Percentiles rank a stretch among this genome's conserved stretches.
These are phyloP conservation scores for Dastarcus helophoroides DNA, from an alignment of 2,888 invertebrate genomes.

Conservation along the genomic window DNA sequence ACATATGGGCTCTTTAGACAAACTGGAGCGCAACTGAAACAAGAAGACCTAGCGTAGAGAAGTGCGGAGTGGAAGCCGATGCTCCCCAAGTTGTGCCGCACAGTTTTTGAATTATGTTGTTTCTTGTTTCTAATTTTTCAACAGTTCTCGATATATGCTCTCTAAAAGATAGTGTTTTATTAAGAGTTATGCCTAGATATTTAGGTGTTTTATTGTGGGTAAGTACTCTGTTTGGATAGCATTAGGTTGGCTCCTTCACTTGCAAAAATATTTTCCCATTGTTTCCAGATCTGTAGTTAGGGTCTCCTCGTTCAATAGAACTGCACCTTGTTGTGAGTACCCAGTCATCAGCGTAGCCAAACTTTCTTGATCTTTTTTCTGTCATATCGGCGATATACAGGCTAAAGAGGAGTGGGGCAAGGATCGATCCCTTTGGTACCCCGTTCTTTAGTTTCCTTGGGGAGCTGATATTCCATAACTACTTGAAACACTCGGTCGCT, in stretches of 20 bases:
- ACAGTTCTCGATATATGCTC: slow-evolving; percentile 14
- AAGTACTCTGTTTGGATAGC: slow-evolving; percentile 8
- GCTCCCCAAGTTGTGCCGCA: slow-evolving; percentile 12
- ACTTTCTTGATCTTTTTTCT: slow-evolving; percentile 12
- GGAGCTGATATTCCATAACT: neutral
- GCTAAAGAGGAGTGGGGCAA: slow-evolving; percentile 10
- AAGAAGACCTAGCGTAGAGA: slow-evolving; percentile 9
- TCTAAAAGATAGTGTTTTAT: slow-evolving; percentile 14
- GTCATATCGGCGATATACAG: slow-evolving; percentile 12
- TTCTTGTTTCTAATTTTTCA: slow-evolving; percentile 11
- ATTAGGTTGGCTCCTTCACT: slow-evolving; percentile 9
- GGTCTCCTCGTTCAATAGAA: slow-evolving; percentile 7
- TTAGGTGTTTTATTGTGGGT: slow-evolving; percentile 13
- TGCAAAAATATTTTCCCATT: slow-evolving; percentile 8
- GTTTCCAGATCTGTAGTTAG: slow-evolving; percentile 4
- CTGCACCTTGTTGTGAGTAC: slow-evolving; percentile 8
- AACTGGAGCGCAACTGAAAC: too few species aligned
- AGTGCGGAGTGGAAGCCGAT: slow-evolving; percentile 9
- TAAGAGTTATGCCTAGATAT: slow-evolving; percentile 13
- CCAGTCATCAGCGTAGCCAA: slow-evolving; percentile 12
- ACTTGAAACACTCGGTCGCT: slow-evolving; percentile 4
- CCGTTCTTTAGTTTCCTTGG: slow-evolving; percentile 2
- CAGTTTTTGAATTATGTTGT: slow-evolving; percentile 13
- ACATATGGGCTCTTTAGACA: too few species aligned
- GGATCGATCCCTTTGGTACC: slow-evolving; percentile 5